Conservation (phyloP, 2,888 invertebrate genomes). For the Diogma glabrata region DNA sequence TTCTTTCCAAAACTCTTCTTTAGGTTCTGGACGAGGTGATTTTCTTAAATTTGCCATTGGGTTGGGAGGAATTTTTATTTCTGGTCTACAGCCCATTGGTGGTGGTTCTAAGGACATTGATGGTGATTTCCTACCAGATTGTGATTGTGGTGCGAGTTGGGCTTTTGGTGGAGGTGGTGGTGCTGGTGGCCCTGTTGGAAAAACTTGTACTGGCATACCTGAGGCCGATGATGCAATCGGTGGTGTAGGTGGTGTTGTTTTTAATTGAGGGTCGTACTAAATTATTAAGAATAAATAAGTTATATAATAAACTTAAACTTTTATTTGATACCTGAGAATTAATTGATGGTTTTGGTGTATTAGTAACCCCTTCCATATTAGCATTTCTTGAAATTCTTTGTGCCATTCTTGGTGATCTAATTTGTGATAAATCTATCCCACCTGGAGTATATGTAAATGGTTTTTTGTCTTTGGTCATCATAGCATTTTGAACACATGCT, state of each 20-base stretch:
- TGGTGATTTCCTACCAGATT: slow-evolving; percentile 40
- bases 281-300: background rate
- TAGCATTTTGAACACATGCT: slow-evolving; percentile 81
- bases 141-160: slow-evolving; percentile 25
- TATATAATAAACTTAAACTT: background rate
- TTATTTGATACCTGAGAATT: slow-evolving; percentile 28
- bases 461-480: slow-evolving; percentile 93
- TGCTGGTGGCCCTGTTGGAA: slow-evolving; percentile 39
- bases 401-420: slow-evolving; percentile 81
- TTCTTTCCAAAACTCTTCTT: slow-evolving; percentile 48
- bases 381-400: slow-evolving; percentile 58
- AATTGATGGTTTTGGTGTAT: slow-evolving; percentile 43
- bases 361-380: slow-evolving; percentile 53
- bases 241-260: slow-evolving; percentile 45
- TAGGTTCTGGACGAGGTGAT: slow-evolving; percentile 55
- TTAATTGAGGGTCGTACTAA: slow-evolving; percentile 27
- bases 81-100: slow-evolving; percentile 49
- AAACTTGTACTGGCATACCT: slow-evolving; percentile 52
- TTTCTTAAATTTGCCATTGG: slow-evolving; percentile 57
- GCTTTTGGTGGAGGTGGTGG: slow-evolving; percentile 27
- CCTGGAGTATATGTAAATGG: slow-evolving; percentile 95
- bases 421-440: slow-evolving; percentile 81
- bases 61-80: slow-evolving; percentile 62
- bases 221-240: slow-evolving; percentile 50
- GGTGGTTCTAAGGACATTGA: slow-evolving; percentile 39